Base-by-base conservation (phyloP, 1,140 invertebrate species). In the Drosophila albomicans region DNA sequence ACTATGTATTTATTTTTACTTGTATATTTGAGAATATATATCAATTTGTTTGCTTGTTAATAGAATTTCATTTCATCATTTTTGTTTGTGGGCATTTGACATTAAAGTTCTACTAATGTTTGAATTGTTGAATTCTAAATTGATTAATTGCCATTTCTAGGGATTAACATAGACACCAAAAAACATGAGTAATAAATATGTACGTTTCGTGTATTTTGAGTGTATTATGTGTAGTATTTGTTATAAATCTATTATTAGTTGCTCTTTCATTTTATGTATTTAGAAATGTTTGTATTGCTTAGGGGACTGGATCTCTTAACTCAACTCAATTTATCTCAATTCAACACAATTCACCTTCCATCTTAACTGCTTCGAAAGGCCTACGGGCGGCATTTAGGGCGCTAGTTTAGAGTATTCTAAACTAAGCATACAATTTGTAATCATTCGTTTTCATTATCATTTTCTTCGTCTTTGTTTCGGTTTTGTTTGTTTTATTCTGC, bases 151-250 rank as follows among this genome's bases (percentile, higher is more conserved):
- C 49, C 75, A 79, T 72, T 90, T 86, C 78, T 85, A 90, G 75
- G 78, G 82, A 90, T 79, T 89, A 89, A 85, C 86, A 75, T 89
- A 89, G 85, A 89, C 85, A 89, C 85, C 85, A 81, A 89, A 73
- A 87, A 89, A 88, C 74, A 85, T 78, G 78, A 81, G 30, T 87
- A 81, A 65, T 75, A 32, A 41, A 28, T 64, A 28, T 71, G 54
- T 61, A 30, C 52, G 11, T 57, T 65, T 5, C 32, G 38, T 32
- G 8, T 73, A 51, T 71, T 25, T 10, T 65, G 28, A 59, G 45
- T 57, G 59, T 66, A 38, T 72, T 10, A 13, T 61, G 10, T 49
- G 51, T 57, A 10, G 20, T 51, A 16, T 61, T 25, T 32, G 28
- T 13, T 51, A 45, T 35, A 58, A 63, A 67, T 56, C 51, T 75